Conservation (phyloP, 2,797 vertebrate genomes). For the Neomorphus geoffroyi region DNA sequence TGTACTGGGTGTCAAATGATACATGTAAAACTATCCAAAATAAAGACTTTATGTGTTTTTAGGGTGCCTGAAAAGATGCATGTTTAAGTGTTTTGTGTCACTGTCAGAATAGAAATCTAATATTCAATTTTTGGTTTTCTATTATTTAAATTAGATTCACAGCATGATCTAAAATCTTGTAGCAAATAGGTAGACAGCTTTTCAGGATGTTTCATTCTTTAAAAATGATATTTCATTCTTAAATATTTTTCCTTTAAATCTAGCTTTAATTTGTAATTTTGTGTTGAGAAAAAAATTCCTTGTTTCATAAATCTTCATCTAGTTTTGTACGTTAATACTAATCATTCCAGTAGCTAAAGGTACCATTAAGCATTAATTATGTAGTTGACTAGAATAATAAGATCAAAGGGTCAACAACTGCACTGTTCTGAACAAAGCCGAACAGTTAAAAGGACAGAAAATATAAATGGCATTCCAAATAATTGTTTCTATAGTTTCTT, state of each 20-base stretch:
- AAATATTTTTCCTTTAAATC: background rate
- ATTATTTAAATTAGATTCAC: background rate
- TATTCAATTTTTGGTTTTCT: background rate
- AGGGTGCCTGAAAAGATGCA: background rate
- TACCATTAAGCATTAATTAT: background rate
- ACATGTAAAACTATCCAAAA: background rate
- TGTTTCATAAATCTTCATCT: background rate
- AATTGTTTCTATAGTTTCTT: background rate
- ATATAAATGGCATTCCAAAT: background rate
- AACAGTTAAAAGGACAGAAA: background rate
- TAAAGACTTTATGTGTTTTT: background rate
- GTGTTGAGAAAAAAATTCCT: background rate
- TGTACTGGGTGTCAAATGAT: background rate
- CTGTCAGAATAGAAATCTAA: background rate
- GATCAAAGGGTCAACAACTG: background rate
- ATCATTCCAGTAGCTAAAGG: background rate
- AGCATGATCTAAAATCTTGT: background rate
- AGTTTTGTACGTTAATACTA: background rate
- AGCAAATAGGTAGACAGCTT: background rate
- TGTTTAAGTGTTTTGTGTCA: background rate
- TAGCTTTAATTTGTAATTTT: background rate
- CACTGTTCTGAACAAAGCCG: background rate
- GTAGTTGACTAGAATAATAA: background rate
- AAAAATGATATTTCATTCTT: too few species aligned
- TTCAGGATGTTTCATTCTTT: background rate